These are phyloP conservation scores for Archips crataeganus DNA, from an alignment of 2,888 invertebrate species.

Conservation along the genomic window DNA sequence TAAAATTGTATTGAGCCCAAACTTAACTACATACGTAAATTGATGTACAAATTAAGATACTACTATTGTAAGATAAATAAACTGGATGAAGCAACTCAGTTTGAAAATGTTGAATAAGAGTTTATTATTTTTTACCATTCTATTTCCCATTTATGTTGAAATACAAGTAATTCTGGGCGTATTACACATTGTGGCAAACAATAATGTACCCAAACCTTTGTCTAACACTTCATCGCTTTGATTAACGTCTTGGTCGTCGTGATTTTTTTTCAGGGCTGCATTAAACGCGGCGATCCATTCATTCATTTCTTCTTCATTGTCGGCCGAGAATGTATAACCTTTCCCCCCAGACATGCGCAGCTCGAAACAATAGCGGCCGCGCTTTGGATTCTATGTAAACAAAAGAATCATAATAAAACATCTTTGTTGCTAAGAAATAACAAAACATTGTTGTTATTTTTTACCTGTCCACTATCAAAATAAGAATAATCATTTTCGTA, in stretches of 20 bases:
- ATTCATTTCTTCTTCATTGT: slow-evolving; percentile 92
- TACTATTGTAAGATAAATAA: neutral
- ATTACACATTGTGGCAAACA: neutral
- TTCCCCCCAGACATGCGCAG: slow-evolving; percentile 95
- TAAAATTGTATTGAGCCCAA: neutral
- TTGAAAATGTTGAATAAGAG: neutral
- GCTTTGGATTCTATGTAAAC: slow-evolving; percentile 89
- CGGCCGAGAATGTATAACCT: slow-evolving; percentile 94
- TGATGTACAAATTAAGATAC: neutral
- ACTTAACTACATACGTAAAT: neutral
- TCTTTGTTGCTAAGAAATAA: neutral
- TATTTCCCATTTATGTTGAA: neutral
- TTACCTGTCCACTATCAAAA: neutral
- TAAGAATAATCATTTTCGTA: neutral
- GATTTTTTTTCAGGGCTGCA: slow-evolving; percentile 91
- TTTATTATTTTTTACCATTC: neutral
- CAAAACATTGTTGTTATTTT: neutral
- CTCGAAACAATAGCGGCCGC: slow-evolving; percentile 95
- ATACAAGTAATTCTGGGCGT: too few relatives aligned
- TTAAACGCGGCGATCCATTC: slow-evolving; percentile 95
- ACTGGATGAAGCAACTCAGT: neutral
- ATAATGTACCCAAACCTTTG: slow-evolving; percentile 83
- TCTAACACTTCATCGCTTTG: slow-evolving; percentile 90
- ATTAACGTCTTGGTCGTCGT: slow-evolving; percentile 77
- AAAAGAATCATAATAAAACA: slow-evolving; percentile 36